Conservation (phyloP, 2,888 invertebrate species). For the Acanthococcus lagerstroemiae region DNA sequence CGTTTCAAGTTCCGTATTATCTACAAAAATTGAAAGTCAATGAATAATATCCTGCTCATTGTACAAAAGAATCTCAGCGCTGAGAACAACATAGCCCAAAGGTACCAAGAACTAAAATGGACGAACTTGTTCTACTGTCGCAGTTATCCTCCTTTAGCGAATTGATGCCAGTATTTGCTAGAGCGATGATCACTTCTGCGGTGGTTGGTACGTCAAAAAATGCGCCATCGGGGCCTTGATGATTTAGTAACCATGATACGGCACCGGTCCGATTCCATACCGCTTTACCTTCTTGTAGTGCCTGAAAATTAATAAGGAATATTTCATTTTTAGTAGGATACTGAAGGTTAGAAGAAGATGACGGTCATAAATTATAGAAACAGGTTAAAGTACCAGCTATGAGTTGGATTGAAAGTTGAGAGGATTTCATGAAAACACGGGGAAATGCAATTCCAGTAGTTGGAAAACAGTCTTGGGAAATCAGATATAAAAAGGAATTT, state of each 20-base stretch:
- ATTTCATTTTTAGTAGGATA: too few species aligned
- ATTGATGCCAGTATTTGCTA: conserved; percentile 61
- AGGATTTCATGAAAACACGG: too few species aligned
- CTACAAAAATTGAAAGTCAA: background rate
- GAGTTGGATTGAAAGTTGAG: too few species aligned
- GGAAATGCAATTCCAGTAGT: too few species aligned
- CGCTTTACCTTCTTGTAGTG: conserved; percentile 58
- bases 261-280: conserved; percentile 72
- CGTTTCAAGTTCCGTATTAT: conserved; percentile 8
- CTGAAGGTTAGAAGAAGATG: too few species aligned
- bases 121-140: conserved; percentile 36
- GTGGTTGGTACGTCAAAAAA: conserved; percentile 64
- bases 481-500: too few species aligned
- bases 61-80: too few species aligned
- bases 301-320: too few species aligned
- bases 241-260: conserved; percentile 59
- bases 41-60: background rate
- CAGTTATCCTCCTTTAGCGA: conserved; percentile 53
- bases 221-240: conserved; percentile 67
- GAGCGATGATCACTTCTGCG: conserved; percentile 67
- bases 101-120: background rate
- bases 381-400: too few species aligned
- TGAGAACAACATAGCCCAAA: background rate
- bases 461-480: too few species aligned
- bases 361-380: too few species aligned